Evolutionary conservation across 2,888 invertebrate genomes (phyloP).

Genomic region (Patella pellucida): DNA sequence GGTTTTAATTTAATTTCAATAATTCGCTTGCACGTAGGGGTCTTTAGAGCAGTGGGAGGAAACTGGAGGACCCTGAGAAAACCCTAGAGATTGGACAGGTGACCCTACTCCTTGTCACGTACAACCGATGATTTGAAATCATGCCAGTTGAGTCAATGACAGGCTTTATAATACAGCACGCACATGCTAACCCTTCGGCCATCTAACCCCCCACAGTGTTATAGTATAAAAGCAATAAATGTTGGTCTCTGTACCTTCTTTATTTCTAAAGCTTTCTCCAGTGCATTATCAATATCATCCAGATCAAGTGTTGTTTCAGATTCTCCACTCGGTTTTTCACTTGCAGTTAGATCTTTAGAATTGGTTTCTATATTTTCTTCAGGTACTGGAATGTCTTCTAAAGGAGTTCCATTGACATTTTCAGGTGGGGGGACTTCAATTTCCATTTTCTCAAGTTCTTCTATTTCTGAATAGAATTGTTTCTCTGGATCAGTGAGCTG

Average conservation of each 20-base stretch:
- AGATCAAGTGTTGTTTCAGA: conserved; percentile 57
- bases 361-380: background rate
- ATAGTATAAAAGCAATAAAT: no score
- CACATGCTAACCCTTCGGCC: no score
- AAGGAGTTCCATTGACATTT: conserved; percentile 3
- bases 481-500: background rate
- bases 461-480: conserved; percentile 13
- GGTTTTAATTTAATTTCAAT: no score
- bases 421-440: conserved; percentile 15
- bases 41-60: no score
- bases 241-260: conserved; percentile 45
- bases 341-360: background rate
- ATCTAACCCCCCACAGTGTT: no score
- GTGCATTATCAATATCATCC: conserved; percentile 66
- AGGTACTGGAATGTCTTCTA: background rate
- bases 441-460: conserved; percentile 16
- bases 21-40: no score
- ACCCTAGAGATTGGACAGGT: no score
- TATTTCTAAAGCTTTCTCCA: conserved; percentile 64
- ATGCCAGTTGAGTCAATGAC: no score
- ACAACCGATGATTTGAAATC: no score
- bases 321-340: conserved; percentile 26
- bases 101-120: no score
- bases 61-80: no score
- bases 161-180: no score